phyloP scores from a whole-genome alignment of 2,888 invertebrate species.

The Nephrotoma guestfalica region DNA sequence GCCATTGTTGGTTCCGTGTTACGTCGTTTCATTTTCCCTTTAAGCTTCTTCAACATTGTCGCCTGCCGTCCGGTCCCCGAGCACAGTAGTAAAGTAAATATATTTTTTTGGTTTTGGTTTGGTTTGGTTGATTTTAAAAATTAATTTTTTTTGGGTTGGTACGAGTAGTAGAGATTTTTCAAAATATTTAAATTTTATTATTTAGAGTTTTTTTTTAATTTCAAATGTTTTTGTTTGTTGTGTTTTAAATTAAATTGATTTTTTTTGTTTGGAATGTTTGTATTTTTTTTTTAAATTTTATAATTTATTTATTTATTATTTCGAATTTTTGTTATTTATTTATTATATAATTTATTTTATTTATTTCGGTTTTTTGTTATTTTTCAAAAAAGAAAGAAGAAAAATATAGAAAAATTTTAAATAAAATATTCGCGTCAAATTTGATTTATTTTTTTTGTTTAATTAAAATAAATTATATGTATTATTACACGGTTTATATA shows the following conservation, averaged over 20 bases:
- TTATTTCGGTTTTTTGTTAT: background rate
- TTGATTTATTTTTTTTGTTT: background rate
- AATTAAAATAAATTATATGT: background rate
- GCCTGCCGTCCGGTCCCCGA: conserved; percentile 50
- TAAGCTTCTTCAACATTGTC: conserved; percentile 98
- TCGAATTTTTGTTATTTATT: background rate
- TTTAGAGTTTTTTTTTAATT: background rate
- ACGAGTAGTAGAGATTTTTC: background rate
- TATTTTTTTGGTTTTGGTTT: background rate
- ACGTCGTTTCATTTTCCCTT: conserved; percentile 90
- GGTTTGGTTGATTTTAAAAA: background rate
- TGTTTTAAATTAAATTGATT: background rate
- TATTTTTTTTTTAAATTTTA: background rate
- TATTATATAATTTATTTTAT: background rate
- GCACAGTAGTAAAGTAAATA: conserved; percentile 7
- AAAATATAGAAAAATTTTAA: background rate
- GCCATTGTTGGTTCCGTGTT: conserved; percentile 77
- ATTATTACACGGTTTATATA: background rate
- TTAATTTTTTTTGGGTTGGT: background rate
- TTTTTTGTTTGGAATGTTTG: background rate
- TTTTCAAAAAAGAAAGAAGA: background rate
- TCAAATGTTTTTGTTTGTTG: background rate
- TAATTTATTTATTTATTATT: background rate
- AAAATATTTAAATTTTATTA: background rate
- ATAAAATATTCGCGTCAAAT: background rate